Base-by-base conservation (phyloP, 1,140 invertebrate species). In the Neotoxoptera formosana region DNA sequence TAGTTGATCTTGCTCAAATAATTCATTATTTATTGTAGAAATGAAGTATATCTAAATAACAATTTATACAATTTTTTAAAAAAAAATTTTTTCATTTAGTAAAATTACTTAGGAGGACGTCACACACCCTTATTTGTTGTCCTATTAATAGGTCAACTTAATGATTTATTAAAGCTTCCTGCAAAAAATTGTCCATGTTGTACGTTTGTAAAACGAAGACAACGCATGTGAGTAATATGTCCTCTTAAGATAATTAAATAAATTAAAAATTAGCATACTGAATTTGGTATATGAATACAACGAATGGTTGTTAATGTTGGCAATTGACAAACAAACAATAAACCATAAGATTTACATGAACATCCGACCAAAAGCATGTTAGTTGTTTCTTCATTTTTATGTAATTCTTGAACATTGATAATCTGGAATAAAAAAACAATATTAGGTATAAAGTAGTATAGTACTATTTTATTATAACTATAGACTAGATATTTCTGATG, bases 261-360 rank as follows among this genome's bases (percentile, higher is more conserved):
- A 90, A 41, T 60, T 17, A n/a, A 45, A 90, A 45, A 67, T 60
- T 41, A 90, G 34, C 67, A 36, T 84, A 92, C 91, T 9, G 76
- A 21, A 84, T 36, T 84, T 83, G 91, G 91, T 36, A 56, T 4
- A 7, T 84, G 48, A 41, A 92, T 92, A 45, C 91, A 92, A 17
- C 91, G 76, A 36, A 92, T 23, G 21, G 34, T 92, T 2, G 34
- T 84, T 30, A 92, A 56, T 25, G 48, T 84, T 48, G 91, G 76
- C 0, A 92, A 51, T 30, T 84, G 81, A 41, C 91, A 92, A 36
- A 92, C 17, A 92, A 67, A 92, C 23, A 92, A 53, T 81, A 92
- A 30, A 41, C 91, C 91, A 83, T 47, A 84, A 34, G 81, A 83
- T 92, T 92, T 92, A 84, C 84, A 84, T 1, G 48, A 92, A 92